phyloP scores from a whole-genome alignment of 2,797 vertebrate genomes.

The Alauda arvensis region DNA sequence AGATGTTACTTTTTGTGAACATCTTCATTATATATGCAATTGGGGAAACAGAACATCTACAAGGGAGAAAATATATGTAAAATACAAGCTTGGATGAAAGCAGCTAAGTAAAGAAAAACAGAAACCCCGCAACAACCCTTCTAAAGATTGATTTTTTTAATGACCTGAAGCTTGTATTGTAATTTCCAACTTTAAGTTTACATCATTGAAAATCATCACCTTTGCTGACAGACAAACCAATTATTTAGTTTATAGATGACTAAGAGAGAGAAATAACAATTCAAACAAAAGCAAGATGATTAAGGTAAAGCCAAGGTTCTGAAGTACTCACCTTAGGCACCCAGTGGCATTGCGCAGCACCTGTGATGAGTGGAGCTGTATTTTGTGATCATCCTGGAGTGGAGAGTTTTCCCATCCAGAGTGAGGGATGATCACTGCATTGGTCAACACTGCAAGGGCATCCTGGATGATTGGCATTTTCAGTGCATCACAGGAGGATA shows the following conservation, averaged over 20 bases:
- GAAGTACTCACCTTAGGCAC: conserved; percentile 88
- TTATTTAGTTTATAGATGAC: background rate
- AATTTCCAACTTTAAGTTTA: background rate
- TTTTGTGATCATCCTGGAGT: conserved; percentile 92
- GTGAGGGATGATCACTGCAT: conserved; percentile 96
- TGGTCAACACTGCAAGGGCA: conserved; percentile 94
- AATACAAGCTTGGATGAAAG: background rate
- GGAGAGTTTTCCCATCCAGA: conserved; percentile 95
- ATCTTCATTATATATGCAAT: background rate
- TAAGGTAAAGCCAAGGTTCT: background rate
- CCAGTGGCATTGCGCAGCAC: conserved; percentile 98
- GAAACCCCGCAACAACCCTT: background rate
- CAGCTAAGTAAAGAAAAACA: background rate
- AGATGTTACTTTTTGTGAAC: background rate
- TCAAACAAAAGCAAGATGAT: background rate
- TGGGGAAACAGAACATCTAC: background rate
- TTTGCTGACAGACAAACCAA: background rate
- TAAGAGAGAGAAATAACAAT: background rate
- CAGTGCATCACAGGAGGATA: conserved; percentile 95
- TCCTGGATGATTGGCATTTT: conserved; percentile 99
- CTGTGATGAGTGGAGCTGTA: conserved; percentile 95
- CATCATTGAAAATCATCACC: background rate
- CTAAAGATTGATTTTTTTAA: background rate
- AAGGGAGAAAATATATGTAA: background rate
- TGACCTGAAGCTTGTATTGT: background rate